These are phyloP conservation scores for Solenopsis invicta DNA, from an alignment of 1,140 invertebrate species.

Conservation along the genomic window DNA sequence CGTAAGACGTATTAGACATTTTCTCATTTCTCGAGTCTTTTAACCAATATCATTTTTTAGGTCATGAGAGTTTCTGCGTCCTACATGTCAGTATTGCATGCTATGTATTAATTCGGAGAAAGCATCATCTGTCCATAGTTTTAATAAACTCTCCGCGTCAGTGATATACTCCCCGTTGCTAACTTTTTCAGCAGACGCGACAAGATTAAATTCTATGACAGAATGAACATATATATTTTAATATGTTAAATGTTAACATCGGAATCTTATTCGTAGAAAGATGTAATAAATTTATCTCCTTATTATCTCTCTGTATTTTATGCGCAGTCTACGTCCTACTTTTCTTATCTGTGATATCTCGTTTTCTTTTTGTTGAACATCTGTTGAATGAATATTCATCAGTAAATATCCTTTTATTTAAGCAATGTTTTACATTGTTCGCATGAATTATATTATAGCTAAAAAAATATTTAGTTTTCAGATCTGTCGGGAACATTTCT, in stretches of 20 bases:
- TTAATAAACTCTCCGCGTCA: not conserved
- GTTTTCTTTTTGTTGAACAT: not conserved
- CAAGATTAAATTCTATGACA: not conserved
- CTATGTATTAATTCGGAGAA: conserved; percentile 32
- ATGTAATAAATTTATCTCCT: not conserved
- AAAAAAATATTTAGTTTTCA: conserved; percentile 3
- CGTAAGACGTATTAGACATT: conserved; percentile 29
- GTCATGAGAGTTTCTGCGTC: conserved; percentile 57
- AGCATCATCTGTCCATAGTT: not conserved
- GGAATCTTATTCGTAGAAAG: not conserved
- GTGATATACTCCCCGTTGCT: not conserved
- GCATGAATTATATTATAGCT: conserved; percentile 1
- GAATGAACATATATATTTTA: conserved; percentile 11
- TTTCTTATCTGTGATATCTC: not conserved
- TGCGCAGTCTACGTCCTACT: not conserved
- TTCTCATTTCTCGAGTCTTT: not conserved
- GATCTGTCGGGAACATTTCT: not conserved
- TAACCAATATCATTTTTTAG: conserved; percentile 6
- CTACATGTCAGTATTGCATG: conserved; percentile 50
- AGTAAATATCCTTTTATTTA: not conserved
- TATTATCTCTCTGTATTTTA: not conserved
- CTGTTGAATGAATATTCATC: no score
- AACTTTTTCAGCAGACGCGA: not conserved
- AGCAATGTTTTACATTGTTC: not conserved
- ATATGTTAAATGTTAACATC: conserved; percentile 9